Base-by-base conservation (phyloP, 1,140 invertebrate species). In the Delia radicum region DNA sequence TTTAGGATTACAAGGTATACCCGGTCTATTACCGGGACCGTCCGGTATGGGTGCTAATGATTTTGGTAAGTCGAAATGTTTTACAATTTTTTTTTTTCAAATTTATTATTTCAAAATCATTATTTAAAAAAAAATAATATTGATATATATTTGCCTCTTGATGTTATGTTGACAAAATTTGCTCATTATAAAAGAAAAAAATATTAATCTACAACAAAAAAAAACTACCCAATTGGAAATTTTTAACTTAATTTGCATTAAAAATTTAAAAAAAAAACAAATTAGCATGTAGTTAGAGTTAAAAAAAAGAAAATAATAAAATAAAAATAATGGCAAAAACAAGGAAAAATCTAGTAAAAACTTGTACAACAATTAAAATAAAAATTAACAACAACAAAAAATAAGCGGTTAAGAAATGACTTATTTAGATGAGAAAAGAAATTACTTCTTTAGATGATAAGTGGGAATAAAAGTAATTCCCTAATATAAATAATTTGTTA, bases 21-120 rank as follows among this genome's bases (percentile, higher is more conserved):
- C 89, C 83, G 92, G 92, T 79, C 87, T 94, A 74, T 89, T 95
- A 85, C 93, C 94, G 74, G 94, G 94, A 82, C 94, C 94, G 13
- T 95, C 94, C 28, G 93, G 93, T 78, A 92, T 95, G 80, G 90
- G 89, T 85, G 78, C 88, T 88, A 91, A 94, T 86, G 94, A 91
- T 88, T 95, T 94, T 85, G 94, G 94, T 95, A 88, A 94, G 93
- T 93, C 18, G 2, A 63, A 31, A 71, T 27, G 33, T 73, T 42
- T 46, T 18, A n/a, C 26, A 33, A 28, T 37, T 62, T 37, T 26
- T 6, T 63, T 15, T 48, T 21, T 21, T 21, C 18, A 3, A 33
- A 69, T 21, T 69, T 33, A 33, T 18, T 29, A 26, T 63, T 24
- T 33, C 28, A 69, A 33, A 6, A 63, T 63, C 27, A 5, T 33